Evolutionary conservation across 2,113 vertebrate species (phyloP).

Genomic region (Crotalus helleri): DNA sequence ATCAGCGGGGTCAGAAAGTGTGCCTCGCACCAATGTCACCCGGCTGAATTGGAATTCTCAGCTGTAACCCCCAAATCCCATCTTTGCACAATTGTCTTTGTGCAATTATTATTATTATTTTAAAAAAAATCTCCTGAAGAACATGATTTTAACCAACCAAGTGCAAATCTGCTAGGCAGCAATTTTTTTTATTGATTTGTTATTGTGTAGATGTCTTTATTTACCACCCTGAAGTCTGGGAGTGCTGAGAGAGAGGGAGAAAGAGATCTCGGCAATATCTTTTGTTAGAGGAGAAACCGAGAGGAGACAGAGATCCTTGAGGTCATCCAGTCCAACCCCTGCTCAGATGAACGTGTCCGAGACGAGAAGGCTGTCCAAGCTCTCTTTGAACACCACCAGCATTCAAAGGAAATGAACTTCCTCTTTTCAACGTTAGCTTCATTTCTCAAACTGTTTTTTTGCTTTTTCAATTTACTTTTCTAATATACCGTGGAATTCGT

Average conservation of each 20-base stretch:
- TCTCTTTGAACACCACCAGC: neutral
- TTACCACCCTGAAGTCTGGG: neutral
- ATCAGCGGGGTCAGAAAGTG: accelerated
- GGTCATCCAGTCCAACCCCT: neutral
- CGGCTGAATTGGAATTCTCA: neutral
- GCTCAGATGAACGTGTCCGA: neutral
- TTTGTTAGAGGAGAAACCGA: neutral
- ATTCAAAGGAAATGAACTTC: neutral
- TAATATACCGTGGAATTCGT: neutral
- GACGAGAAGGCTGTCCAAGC: neutral
- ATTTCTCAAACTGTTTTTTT: neutral
- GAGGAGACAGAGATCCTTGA: neutral
- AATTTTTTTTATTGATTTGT: neutral
- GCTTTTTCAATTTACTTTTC: neutral
- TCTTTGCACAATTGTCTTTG: neutral
- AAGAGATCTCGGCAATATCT: neutral
- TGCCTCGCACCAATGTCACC: neutral
- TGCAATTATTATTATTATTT: too few species aligned
- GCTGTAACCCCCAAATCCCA: neutral
- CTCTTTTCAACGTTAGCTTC: neutral
- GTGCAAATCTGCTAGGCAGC: neutral
- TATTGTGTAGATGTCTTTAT: neutral
- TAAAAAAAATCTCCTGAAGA: neutral
- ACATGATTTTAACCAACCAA: neutral
- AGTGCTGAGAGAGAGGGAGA: neutral